These are phyloP conservation scores for Oxyteleia sp. DNA, from an alignment of 2,888 invertebrate genomes.

Conservation along the genomic window DNA sequence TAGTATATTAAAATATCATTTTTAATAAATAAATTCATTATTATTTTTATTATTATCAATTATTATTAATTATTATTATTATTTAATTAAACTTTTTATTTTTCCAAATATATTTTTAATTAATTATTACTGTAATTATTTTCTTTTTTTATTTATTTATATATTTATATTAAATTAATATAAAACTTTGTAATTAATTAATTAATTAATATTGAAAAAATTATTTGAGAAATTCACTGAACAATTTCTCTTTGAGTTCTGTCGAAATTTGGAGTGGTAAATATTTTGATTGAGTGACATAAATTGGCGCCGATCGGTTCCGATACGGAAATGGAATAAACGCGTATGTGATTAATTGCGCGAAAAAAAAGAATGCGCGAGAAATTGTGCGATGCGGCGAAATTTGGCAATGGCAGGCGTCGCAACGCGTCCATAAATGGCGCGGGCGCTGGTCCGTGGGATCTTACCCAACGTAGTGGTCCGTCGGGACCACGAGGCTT, in stretches of 20 bases:
- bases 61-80: no score
- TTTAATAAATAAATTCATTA: no score
- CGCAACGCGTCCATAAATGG: conserved; percentile 87
- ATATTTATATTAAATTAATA: no score
- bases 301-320: conserved; percentile 1
- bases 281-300: conserved; percentile 25
- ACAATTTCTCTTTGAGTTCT: not conserved
- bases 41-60: no score
- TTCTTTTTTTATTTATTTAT: no score
- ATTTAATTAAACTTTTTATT: no score
- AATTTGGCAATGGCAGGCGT: conserved; percentile 73
- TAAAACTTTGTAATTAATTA: no score
- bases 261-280: not conserved
- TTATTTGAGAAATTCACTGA: no score
- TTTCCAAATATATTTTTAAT: no score
- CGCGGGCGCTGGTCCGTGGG: conserved; percentile 86
- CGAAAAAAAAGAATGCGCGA: conserved; percentile 61
- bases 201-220: no score
- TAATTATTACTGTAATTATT: no score
- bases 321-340: conserved; percentile 34
- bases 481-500: conserved; percentile 82
- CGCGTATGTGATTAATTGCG: conserved; percentile 31
- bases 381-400: conserved; percentile 41
- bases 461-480: conserved; percentile 79
- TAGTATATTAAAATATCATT: no score